Evolutionary conservation across 2,113 vertebrate species (phyloP), one percentile per base, ranked within the genome.

Genomic region (Physeter macrocephalus): DNA sequence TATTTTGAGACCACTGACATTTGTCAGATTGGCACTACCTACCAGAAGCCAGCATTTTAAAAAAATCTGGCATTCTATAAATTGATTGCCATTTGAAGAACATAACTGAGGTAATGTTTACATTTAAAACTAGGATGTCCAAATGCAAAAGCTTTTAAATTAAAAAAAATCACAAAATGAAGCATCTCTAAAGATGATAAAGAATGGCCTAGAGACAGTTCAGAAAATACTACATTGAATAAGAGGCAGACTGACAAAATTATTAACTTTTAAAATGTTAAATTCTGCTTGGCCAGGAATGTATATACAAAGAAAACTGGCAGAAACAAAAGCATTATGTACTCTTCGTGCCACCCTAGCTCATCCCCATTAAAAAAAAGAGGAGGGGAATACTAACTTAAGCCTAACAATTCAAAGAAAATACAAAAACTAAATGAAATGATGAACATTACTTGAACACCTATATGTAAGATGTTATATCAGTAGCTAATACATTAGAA

Each of bases 391-490:
- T 66, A 61, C 10, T 83, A 96, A 87, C 21, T 52, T 86, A 93
- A 90, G 20, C 18, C 29, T 87, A 95, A 87, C 0, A n/a, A 92
- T 80, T 94, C 34, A 90, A 88, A 84, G 36, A 88, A 92, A 88
- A 90, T 88, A 90, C 52, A 23, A 94, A 90, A 95, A 64, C 23
- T 80, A 77, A 96, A 94, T 93, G 27, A 89, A 91, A 84, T 67
- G 21, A 85, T 52, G 41, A 96, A 54, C 4, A 94, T 92, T 96
- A 94, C 31, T 86, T 90, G 14, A 94, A 92, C 7, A 87, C 5
- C 67, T 78, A 88, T 29, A 71, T 57, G n/a, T 6, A 85, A 75
- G 59, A 93, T 64, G 25, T 66, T 62, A 27, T 41, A 81, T 69
- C 25, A 88, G 52, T 80, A 62, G 31, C 39, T 67, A 88, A 62